Evolutionary conservation across 2,888 invertebrate species (phyloP).

Genomic region (Ormyrus pomaceus): DNA sequence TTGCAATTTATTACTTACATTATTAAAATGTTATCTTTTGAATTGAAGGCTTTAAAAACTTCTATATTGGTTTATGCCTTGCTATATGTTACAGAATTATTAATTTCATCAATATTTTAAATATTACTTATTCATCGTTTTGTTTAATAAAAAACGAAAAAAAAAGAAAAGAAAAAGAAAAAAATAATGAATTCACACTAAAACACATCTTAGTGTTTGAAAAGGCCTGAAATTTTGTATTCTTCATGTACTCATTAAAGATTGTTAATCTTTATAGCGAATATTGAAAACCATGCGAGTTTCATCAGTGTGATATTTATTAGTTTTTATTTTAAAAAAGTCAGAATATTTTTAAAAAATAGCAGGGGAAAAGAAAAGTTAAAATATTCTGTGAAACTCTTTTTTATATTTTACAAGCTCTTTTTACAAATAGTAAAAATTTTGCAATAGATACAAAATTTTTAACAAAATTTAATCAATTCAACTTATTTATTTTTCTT

Average conservation of each 20-base stretch:
- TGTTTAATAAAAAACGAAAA: conserved; percentile 4
- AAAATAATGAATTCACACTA: not conserved
- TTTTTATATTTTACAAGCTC: not conserved
- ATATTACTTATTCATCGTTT: not conserved
- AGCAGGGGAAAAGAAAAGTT: conserved; percentile 39
- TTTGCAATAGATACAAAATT: not conserved
- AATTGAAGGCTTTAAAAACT: conserved; percentile 13
- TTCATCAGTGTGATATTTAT: conserved; percentile 13
- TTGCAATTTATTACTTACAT: conserved; percentile 32
- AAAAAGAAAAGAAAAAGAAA: not conserved
- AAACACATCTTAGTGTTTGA: not conserved
- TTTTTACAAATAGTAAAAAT: conserved; percentile 1
- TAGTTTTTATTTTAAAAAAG: conserved; percentile 14
- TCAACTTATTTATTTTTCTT: not conserved
- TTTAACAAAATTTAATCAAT: not conserved
- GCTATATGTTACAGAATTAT: not conserved
- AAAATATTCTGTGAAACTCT: not conserved
- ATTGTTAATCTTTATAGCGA: conserved; percentile 15
- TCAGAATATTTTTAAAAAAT: conserved; percentile 6
- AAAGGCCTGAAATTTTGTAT: not conserved
- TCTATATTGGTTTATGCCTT: not conserved
- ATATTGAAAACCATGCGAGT: conserved; percentile 34
- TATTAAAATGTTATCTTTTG: conserved; percentile 25
- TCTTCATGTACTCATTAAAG: conserved; percentile 11
- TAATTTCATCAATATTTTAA: conserved; percentile 2